phyloP scores from a whole-genome alignment of 2,888 invertebrate species.

The Tipula helvola region DNA sequence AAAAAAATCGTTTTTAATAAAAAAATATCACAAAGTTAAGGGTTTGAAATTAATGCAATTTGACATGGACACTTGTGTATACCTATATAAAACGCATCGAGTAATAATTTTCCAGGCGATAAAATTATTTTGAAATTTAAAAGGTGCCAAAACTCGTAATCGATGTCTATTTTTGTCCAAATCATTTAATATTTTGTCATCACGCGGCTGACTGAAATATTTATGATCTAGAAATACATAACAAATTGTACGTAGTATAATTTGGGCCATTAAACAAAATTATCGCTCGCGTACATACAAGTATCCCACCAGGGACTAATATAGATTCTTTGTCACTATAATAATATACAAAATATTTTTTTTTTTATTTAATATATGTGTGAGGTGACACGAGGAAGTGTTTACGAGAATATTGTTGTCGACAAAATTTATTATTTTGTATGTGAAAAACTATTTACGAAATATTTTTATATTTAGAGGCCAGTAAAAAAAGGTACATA shows the following conservation, averaged over 20 bases:
- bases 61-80: conserved; percentile 7
- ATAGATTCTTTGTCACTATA: background rate
- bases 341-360: background rate
- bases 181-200: background rate
- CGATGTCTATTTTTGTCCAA: background rate
- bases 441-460: background rate
- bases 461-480: background rate
- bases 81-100: background rate
- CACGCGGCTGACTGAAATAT: background rate
- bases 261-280: background rate
- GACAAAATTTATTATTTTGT: background rate
- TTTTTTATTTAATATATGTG: background rate
- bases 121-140: background rate
- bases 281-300: background rate
- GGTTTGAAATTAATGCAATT: conserved; percentile 7
- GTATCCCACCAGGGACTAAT: background rate
- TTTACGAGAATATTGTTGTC: background rate
- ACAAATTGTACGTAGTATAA: background rate
- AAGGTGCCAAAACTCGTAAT: background rate
- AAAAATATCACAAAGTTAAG: conserved; percentile 6
- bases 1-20: background rate
- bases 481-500: background rate
- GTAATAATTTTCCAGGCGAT: background rate
- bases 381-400: background rate
- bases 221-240: background rate